Evolutionary conservation across 2,113 vertebrate genomes (phyloP).

Genomic region (Columba janthina): DNA sequence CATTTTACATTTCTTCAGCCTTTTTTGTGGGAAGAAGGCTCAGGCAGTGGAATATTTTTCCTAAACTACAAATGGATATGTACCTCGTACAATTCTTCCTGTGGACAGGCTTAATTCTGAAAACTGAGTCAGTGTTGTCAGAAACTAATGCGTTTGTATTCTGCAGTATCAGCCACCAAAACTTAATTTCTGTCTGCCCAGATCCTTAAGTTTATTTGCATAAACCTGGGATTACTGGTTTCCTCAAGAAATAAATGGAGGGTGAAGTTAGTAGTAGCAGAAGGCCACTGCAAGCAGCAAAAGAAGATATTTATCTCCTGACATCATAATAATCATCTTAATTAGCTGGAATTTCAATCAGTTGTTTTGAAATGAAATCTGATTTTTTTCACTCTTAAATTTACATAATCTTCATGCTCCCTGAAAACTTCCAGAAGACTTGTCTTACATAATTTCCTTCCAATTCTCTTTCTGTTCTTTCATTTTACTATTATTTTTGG

Average conservation of each 20-base stretch:
- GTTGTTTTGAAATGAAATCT: neutral
- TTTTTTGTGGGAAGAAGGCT: neutral
- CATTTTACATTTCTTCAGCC: neutral
- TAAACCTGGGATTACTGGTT: neutral
- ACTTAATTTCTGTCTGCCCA: neutral
- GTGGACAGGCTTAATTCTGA: neutral
- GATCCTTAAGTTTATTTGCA: neutral
- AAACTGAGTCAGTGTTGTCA: neutral
- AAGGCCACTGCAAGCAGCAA: neutral
- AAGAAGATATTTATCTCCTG: neutral
- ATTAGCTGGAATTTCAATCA: neutral
- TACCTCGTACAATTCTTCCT: neutral
- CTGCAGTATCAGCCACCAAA: neutral
- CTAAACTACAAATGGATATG: neutral
- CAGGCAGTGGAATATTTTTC: neutral
- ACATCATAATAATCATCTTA: neutral
- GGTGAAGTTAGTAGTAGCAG: neutral
- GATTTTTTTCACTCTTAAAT: neutral
- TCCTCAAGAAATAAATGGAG: neutral
- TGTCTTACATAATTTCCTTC: neutral
- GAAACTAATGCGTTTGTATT: neutral
- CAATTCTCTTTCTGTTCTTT: neutral
- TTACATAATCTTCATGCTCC: neutral
- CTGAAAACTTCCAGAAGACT: slow-evolving; percentile 2
- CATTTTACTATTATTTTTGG: neutral